These are phyloP conservation scores for Nemotelus nigrinus DNA, from an alignment of 2,888 invertebrate species.

Conservation along the genomic window DNA sequence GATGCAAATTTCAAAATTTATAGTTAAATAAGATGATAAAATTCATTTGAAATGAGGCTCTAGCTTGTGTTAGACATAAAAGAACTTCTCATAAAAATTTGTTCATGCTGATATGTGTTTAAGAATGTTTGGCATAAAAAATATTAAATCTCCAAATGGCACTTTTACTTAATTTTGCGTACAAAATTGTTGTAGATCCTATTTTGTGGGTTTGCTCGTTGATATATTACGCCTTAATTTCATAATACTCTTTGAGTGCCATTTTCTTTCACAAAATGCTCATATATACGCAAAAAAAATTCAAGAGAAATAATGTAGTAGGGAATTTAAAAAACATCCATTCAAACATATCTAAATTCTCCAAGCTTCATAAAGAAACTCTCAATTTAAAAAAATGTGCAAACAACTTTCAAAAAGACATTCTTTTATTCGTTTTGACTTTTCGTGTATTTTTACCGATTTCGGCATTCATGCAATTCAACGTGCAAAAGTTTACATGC, in stretches of 20 bases:
- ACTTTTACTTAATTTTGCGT: slow-evolving; percentile 48
- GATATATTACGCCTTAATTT: neutral
- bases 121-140: slow-evolving; percentile 23
- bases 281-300: no score
- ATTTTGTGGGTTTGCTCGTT: neutral
- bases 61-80: no score
- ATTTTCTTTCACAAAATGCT: slow-evolving; percentile 24
- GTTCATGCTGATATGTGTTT: slow-evolving; percentile 19
- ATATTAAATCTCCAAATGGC: slow-evolving; percentile 46
- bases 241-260: slow-evolving; percentile 43
- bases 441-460: no score
- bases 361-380: no score
- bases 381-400: no score
- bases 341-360: no score
- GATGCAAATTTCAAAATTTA: slow-evolving; percentile 41
- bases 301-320: no score
- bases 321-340: no score
- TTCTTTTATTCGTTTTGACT: no score
- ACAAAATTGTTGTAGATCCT: slow-evolving; percentile 3
- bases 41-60: slow-evolving; percentile 29
- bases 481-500: no score
- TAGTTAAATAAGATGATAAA: slow-evolving; percentile 46
- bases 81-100: neutral
- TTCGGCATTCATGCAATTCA: no score
- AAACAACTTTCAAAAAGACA: no score